Evolutionary conservation across 2,888 invertebrate species (phyloP).

Genomic region (Eucera pruinosa): DNA sequence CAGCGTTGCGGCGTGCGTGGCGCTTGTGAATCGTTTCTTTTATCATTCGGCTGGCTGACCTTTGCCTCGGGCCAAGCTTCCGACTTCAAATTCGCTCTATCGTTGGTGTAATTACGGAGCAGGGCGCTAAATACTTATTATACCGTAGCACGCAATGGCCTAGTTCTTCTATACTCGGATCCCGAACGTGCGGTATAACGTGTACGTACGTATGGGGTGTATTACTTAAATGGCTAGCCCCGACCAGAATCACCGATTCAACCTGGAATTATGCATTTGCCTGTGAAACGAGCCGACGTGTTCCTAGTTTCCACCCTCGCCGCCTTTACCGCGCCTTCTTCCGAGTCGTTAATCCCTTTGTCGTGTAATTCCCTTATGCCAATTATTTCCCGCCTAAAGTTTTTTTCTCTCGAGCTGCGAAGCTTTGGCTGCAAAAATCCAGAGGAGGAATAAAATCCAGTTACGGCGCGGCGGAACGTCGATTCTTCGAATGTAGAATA

Average conservation of each 20-base stretch:
- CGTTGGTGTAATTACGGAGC: conserved; percentile 29
- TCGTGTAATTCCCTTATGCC: not conserved
- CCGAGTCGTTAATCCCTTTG: conserved; percentile 20
- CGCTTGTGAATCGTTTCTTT: not conserved
- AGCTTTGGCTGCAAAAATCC: too few relatives aligned
- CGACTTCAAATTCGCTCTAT: conserved; percentile 23
- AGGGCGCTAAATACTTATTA: conserved; percentile 60
- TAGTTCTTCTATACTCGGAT: conserved; percentile 43
- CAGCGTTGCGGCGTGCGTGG: too few relatives aligned
- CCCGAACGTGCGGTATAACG: not conserved
- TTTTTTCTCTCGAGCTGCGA: too few relatives aligned
- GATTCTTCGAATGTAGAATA: too few relatives aligned
- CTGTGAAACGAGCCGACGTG: conserved; percentile 8
- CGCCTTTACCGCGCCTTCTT: not conserved
- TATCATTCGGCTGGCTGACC: conserved; percentile 1
- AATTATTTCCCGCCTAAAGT: not conserved
- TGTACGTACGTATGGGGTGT: not conserved
- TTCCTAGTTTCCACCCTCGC: not conserved
- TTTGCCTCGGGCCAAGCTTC: not conserved
- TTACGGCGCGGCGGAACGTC: too few relatives aligned
- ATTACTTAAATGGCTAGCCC: conserved; percentile 14
- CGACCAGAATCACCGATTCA: not conserved
- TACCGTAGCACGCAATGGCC: conserved; percentile 58
- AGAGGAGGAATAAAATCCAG: too few relatives aligned
- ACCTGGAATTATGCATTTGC: conserved; percentile 32